A percentile compares a stretch with the other conserved stretches of the same genome.
Evolutionary conservation across 2,113 vertebrate genomes (phyloP).

Genomic region (Ailurus styani): DNA sequence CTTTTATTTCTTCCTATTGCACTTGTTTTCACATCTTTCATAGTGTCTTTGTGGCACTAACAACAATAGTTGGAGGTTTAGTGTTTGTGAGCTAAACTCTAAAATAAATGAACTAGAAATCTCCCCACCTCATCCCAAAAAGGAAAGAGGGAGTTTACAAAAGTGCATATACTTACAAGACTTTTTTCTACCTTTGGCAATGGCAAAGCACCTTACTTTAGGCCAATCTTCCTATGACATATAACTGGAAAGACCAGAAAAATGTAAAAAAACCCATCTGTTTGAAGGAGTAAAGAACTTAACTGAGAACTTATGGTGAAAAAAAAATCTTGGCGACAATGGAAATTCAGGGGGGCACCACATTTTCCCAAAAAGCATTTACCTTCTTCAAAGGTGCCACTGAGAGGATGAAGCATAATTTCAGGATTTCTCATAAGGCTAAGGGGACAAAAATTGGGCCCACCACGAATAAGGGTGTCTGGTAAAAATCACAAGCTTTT

Average conservation of each 20-base stretch:
- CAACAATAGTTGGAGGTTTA: not conserved
- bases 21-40: not conserved
- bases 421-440: not conserved
- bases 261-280: not conserved
- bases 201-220: not conserved
- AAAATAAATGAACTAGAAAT: not conserved
- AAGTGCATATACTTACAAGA: not conserved
- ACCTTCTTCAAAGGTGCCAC: not conserved
- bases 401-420: not conserved
- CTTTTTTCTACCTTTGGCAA: not conserved
- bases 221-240: not conserved
- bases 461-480: not conserved
- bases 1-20: not conserved
- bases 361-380: not conserved
- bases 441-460: not conserved
- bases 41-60: not conserved
- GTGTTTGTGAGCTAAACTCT: not conserved
- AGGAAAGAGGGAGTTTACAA: not conserved
- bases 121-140: not conserved
- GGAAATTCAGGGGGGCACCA: not conserved
- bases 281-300: not conserved
- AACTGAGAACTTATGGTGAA: not conserved
- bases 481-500: not conserved
- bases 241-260: not conserved
- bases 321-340: not conserved